phyloP scores from a whole-genome alignment of 64 coral and sea anemone genomes.

The Montipora sp. region DNA sequence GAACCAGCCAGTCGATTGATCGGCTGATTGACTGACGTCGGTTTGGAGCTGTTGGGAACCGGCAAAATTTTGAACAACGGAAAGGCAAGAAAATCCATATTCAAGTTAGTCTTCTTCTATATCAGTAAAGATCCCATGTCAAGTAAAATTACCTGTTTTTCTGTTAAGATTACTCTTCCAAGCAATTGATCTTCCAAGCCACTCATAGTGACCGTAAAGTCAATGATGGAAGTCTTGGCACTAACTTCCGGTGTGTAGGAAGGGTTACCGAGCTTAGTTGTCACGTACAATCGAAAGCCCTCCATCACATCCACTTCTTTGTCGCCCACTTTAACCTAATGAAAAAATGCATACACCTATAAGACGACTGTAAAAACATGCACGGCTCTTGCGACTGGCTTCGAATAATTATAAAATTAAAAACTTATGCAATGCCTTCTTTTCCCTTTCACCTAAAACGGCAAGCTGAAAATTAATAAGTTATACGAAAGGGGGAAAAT shows the following conservation, averaged over 20 bases:
- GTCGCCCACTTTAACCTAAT: conserved; percentile 97
- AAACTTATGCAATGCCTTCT: neutral
- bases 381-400: neutral
- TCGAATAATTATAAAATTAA: neutral
- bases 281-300: conserved; percentile 92
- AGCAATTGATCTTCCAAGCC: conserved; percentile 99
- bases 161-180: conserved; percentile 94
- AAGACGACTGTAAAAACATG: neutral
- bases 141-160: conserved; percentile 82
- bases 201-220: conserved; percentile 99
- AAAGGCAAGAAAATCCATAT: too few species aligned
- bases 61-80: neutral
- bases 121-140: neutral
- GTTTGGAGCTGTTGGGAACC: neutral
- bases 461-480: too few species aligned
- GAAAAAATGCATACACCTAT: neutral
- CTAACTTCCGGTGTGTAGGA: conserved; percentile 98
- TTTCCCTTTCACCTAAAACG: neutral
- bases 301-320: conserved; percentile 97
- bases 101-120: too few species aligned
- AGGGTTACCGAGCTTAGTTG: conserved; percentile 99
- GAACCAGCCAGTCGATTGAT: too few species aligned
- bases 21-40: too few species aligned
- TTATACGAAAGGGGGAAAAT: too few species aligned
- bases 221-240: conserved; percentile 98